Base-by-base conservation (phyloP, 2,113 vertebrate genomes). In the Cromileptes altivelis region DNA sequence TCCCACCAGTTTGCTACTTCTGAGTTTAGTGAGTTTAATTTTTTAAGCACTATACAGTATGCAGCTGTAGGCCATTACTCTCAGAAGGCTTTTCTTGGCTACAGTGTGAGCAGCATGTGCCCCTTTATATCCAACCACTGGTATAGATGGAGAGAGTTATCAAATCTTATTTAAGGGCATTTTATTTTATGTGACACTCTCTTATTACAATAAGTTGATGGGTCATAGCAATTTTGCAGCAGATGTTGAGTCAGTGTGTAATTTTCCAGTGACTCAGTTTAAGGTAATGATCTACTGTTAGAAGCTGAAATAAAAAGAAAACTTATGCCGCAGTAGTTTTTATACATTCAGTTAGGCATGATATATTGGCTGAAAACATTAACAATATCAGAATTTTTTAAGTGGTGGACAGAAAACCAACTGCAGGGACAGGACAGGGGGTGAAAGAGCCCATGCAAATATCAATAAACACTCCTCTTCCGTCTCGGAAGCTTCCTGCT, bases 401-500 rank as follows among this genome's bases (percentile, higher is more conserved):
- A 63, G 88, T 72, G 82, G 84, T 73, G 86, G 89, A 89, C 69
- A 83, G 71, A 94, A 95, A 94, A 94, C 85, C 93, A 95, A 94
- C 88, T 91, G 69, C 71, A 65, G 81, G 70, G 86, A 89, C 80
- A 63, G 80, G 90, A 89, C 77, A 62, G 71, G 84, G 89, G 82
- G 87, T 79, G 89, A 82, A 81, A 86, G 82, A 88, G 91, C 85
- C 80, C 94, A 95, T 94, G 82, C 96, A 97, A 98, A 97, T 95
- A 96, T 95, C 96, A 96, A 98, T 97, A 97, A 98, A 98, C 97
- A 96, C 96, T 95, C 96, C 95, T 95, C 97, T 97, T 98, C 97
- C 96, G 97, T 95, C 97, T 97, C 96, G 94, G 97, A 98, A 98
- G 97, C 97, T 97, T 97, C 93, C 95, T 96, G 94, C 97, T 97